phyloP scores from a whole-genome alignment of 1,140 invertebrate species.

The Artemia franciscana region DNA sequence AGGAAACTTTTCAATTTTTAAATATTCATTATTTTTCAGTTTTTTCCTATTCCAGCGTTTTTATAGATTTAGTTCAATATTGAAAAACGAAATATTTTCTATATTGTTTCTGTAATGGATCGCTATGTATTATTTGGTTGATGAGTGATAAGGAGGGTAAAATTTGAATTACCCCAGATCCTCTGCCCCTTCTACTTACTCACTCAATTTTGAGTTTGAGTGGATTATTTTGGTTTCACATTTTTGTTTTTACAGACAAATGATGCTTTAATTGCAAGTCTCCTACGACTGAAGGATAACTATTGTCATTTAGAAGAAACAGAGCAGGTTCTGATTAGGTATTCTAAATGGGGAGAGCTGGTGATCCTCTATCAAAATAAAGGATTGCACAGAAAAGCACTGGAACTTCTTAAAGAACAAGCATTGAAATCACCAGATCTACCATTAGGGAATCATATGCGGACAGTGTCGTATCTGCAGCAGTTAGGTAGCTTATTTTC shows the following conservation, averaged over 20 bases:
- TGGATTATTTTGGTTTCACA: too few relatives aligned
- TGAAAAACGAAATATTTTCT: too few relatives aligned
- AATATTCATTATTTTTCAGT: too few relatives aligned
- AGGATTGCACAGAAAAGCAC: slow-evolving; percentile 67
- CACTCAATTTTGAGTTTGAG: too few relatives aligned
- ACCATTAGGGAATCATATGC: slow-evolving; percentile 47
- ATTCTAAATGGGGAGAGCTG: slow-evolving; percentile 73
- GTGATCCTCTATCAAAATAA: slow-evolving; percentile 89
- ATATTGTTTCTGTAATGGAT: too few relatives aligned
- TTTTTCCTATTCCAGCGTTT: too few relatives aligned
- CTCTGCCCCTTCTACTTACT: too few relatives aligned
- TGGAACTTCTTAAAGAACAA: slow-evolving; percentile 64
- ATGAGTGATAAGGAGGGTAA: too few relatives aligned
- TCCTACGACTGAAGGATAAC: slow-evolving; percentile 63
- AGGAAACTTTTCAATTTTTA: too few relatives aligned
- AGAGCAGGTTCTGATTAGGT: slow-evolving; percentile 59
- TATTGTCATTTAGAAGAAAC: slow-evolving; percentile 84
- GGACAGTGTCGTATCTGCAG: slow-evolving; percentile 77
- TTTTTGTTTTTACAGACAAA: slow-evolving; percentile 47
- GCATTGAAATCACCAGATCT: slow-evolving; percentile 42
- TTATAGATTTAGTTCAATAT: too few relatives aligned
- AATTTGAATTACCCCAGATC: too few relatives aligned
- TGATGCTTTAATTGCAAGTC: slow-evolving; percentile 67
- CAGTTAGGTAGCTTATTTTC: slow-evolving; percentile 36
- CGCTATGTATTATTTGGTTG: too few relatives aligned